Conservation (phyloP, 2,888 invertebrate genomes). For the Scaptomyza cyrtandrae region DNA sequence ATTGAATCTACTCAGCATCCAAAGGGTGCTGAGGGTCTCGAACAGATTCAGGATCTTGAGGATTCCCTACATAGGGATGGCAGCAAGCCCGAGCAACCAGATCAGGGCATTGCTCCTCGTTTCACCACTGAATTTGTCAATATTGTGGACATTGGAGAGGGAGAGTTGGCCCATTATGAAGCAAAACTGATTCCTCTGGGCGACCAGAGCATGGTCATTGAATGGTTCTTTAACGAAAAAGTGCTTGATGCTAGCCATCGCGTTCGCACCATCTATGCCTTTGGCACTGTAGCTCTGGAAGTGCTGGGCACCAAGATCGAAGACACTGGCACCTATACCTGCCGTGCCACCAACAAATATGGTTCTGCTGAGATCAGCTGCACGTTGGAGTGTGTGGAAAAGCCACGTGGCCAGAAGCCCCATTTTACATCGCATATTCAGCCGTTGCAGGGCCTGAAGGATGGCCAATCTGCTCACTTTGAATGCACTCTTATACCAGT, state of each 20-base stretch:
- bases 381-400: slow-evolving; percentile 92
- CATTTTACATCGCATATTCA: slow-evolving; percentile 95
- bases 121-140: slow-evolving; percentile 95
- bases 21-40: slow-evolving; percentile 96
- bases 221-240: slow-evolving; percentile 98
- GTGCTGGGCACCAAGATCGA: slow-evolving; percentile 96
- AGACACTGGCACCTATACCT: slow-evolving; percentile 95
- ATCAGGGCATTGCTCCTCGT: slow-evolving; percentile 93
- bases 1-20: slow-evolving; percentile 97
- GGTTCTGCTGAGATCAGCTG: slow-evolving; percentile 94
- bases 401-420: slow-evolving; percentile 93
- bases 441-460: slow-evolving; percentile 92
- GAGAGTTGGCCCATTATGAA: slow-evolving; percentile 98
- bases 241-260: slow-evolving; percentile 94
- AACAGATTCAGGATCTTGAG: slow-evolving; percentile 95
- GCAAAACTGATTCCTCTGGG: slow-evolving; percentile 97
- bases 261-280: slow-evolving; percentile 96
- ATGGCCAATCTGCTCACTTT: slow-evolving; percentile 97
- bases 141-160: slow-evolving; percentile 93
- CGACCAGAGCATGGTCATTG: slow-evolving; percentile 96
- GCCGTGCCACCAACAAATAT: slow-evolving; percentile 95
- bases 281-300: slow-evolving; percentile 98
- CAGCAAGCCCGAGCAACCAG: slow-evolving; percentile 88
- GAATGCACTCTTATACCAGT: slow-evolving; percentile 97
- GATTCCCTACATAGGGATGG: slow-evolving; percentile 92